Percentiles rank a stretch among this genome's conserved stretches.
These are phyloP conservation scores for Gymnosoma rotundatum DNA, from an alignment of 2,888 invertebrate species.

Conservation along the genomic window DNA sequence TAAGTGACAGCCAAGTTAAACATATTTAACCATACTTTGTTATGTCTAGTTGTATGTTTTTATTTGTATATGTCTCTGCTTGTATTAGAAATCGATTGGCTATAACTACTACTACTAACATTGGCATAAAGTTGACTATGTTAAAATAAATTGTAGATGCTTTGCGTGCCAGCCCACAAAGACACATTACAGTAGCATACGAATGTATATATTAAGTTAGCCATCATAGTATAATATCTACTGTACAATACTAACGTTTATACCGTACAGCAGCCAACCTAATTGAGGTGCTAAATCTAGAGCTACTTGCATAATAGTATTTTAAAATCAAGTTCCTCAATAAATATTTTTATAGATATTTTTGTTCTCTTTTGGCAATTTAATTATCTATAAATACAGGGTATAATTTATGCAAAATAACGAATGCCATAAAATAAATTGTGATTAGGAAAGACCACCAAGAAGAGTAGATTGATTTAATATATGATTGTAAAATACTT, in stretches of 20 bases:
- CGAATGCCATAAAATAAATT: conserved; percentile 31
- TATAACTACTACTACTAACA: not conserved
- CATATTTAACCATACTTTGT: conserved; percentile 58
- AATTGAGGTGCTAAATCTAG: conserved; percentile 63
- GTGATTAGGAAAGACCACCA: conserved; percentile 56
- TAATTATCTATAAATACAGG: conserved; percentile 15
- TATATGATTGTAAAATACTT: not conserved
- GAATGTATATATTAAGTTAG: conserved; percentile 16
- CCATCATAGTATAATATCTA: conserved; percentile 19
- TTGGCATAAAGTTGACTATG: not conserved
- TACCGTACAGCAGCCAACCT: conserved; percentile 11
- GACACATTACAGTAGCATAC: not conserved
- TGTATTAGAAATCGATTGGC: conserved; percentile 33
- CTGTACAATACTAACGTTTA: not conserved
- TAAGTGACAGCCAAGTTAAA: conserved; percentile 67
- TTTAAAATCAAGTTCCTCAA: conserved; percentile 61
- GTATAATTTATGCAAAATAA: conserved; percentile 35
- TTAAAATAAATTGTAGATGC: conserved; percentile 24
- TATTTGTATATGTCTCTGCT: conserved; percentile 27
- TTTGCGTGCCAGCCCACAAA: conserved; percentile 41
- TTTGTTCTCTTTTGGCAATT: conserved; percentile 32
- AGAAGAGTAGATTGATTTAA: not conserved
- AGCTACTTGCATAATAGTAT: conserved; percentile 61
- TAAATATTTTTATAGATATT: conserved; percentile 32
- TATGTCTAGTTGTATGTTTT: conserved; percentile 11